phyloP scores from a whole-genome alignment of 2,797 vertebrate genomes.

The Triplophysa bombifrons region DNA sequence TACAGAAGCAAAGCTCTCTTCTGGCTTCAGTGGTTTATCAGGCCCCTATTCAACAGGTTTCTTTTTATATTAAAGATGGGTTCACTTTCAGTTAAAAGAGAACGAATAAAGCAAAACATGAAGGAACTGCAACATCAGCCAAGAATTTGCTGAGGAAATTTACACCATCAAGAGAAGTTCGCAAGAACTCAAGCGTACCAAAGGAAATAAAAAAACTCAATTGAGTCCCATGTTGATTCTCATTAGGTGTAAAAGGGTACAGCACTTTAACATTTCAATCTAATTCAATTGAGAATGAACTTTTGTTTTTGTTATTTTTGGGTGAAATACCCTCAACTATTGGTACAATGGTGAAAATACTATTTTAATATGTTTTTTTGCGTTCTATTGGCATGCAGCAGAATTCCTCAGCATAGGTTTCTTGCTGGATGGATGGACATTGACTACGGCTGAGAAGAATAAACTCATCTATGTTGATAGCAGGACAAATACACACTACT shows the following conservation, averaged over 20 bases:
- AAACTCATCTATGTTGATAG: constrained; percentile 24
- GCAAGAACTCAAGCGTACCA: background rate
- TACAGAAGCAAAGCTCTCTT: constrained; percentile 42
- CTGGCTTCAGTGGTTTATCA: constrained; percentile 43
- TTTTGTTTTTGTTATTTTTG: background rate
- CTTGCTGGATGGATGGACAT: constrained; percentile 36
- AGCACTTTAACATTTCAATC: too few species aligned
- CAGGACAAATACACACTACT: constrained; percentile 54
- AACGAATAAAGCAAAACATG: background rate
- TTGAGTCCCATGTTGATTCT: background rate
- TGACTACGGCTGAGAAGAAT: constrained; percentile 41
- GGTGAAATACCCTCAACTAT: background rate
- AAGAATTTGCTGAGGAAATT: background rate
- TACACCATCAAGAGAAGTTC: background rate
- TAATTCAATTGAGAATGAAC: background rate
- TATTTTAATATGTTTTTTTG: background rate
- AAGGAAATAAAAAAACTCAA: background rate
- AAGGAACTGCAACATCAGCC: background rate
- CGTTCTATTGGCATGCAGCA: constrained; percentile 15
- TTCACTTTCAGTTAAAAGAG: constrained; percentile 23
- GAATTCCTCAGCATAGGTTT: constrained; percentile 22
- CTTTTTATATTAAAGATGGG: constrained; percentile 42
- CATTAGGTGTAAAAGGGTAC: too few species aligned
- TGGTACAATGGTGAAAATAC: background rate
- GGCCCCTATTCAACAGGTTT: constrained; percentile 48